Conservation (phyloP, 2,888 invertebrate genomes). For the Tetranychus piercei region DNA sequence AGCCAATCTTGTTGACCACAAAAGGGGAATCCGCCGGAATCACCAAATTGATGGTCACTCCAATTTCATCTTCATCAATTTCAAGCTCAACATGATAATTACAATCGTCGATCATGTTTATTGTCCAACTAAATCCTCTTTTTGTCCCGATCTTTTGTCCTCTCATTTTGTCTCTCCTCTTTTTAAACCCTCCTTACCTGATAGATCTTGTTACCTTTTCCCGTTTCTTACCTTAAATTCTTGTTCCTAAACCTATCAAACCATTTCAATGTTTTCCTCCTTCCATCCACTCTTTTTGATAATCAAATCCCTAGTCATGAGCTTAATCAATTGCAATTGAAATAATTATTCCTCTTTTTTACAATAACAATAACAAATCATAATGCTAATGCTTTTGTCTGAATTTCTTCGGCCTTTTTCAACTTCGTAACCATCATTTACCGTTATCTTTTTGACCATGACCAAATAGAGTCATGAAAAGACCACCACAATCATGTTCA, state of each 20-base stretch:
- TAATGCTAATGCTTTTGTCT: neutral
- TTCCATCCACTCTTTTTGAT: neutral
- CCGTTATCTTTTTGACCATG: too few species aligned
- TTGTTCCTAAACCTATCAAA: too few species aligned
- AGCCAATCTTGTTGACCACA: slow-evolving; percentile 28
- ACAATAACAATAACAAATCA: neutral
- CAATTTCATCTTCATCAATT: slow-evolving; percentile 5
- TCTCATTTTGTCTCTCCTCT: neutral
- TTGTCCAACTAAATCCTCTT: neutral
- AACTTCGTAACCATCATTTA: neutral
- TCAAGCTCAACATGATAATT: neutral
- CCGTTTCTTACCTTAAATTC: too few species aligned
- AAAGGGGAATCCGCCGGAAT: slow-evolving; percentile 24
- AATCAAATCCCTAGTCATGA: neutral
- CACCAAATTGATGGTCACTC: slow-evolving; percentile 17
- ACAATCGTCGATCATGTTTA: neutral
- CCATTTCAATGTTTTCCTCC: neutral
- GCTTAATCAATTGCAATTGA: neutral
- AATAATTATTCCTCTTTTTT: neutral
- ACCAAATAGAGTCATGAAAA: too few species aligned
- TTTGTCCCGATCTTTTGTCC: neutral
- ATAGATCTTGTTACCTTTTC: too few species aligned
- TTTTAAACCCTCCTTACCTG: too few species aligned
- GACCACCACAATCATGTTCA: too few species aligned
- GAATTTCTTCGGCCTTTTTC: neutral